A percentile compares a stretch with the other conserved stretches of the same genome.
These are phyloP conservation scores for Vesta saturnalis DNA, from an alignment of 2,888 invertebrate genomes.

Conservation along the genomic window DNA sequence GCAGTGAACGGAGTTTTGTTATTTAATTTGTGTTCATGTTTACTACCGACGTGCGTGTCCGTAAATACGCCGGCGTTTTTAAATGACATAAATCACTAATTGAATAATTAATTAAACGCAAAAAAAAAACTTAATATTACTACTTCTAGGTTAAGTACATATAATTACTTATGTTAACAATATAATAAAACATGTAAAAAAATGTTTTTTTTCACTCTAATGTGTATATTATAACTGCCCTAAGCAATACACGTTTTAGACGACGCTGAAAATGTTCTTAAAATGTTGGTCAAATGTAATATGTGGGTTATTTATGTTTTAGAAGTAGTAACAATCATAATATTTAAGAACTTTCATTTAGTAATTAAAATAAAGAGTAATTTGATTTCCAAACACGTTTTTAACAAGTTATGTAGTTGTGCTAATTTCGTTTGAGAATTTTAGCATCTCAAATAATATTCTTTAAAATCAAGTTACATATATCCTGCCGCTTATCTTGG, in stretches of 20 bases:
- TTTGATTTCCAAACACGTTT: conserved; percentile 12
- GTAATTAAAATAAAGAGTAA: conserved; percentile 23
- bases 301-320: conserved; percentile 29
- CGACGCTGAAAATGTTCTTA: conserved; percentile 12
- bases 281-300: conserved; percentile 27
- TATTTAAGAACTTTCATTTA: conserved; percentile 30
- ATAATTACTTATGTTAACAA: not conserved
- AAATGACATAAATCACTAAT: not conserved
- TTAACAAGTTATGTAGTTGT: not conserved
- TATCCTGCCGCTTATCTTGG: not conserved
- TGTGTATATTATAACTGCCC: conserved; percentile 2
- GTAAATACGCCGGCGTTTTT: too few relatives aligned
- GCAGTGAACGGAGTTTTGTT: not conserved
- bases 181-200: not conserved
- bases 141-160: too few relatives aligned
- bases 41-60: not conserved
- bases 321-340: conserved; percentile 24
- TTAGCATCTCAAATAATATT: not conserved
- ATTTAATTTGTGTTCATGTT: not conserved
- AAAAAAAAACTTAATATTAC: too few relatives aligned
- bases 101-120: conserved; percentile 4
- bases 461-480: too few relatives aligned
- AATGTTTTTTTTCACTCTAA: conserved; percentile 8
- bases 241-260: conserved; percentile 14
- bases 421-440: not conserved